Conservation (phyloP, 2,797 vertebrate species). For the Pseudomugil gertrudae region DNA sequence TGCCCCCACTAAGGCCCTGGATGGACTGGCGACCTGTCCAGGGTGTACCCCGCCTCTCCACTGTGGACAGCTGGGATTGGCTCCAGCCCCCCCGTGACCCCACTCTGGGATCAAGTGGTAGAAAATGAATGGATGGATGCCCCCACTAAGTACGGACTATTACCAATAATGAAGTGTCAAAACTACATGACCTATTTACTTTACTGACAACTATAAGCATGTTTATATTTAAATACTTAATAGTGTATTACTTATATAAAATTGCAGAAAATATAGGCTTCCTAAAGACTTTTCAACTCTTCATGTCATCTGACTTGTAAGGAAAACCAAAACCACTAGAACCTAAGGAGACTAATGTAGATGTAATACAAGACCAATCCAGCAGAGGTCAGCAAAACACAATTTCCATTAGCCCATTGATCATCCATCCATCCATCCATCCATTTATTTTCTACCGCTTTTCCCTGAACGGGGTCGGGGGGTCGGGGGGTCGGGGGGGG, state of each 20-base stretch:
- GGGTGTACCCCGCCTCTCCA: no score
- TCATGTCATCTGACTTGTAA: background rate
- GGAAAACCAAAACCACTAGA: background rate
- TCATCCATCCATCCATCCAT: no score
- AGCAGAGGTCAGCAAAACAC: slow-evolving; percentile 61
- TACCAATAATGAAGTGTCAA: background rate
- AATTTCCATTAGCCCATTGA: slow-evolving; percentile 33
- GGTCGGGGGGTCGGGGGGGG: no score
- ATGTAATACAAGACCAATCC: slow-evolving; percentile 30
- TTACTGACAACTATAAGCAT: background rate
- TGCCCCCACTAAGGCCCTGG: no score
- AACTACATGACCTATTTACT: background rate
- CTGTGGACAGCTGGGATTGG: no score
- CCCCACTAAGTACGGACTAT: no score
- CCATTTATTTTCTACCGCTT: no score
- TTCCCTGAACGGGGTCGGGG: no score
- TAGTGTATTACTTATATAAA: background rate
- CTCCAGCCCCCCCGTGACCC: no score
- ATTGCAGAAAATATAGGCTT: background rate
- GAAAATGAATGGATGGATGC: no score
- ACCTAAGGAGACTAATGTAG: background rate
- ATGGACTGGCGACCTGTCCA: no score
- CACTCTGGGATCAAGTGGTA: no score
- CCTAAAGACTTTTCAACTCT: background rate
- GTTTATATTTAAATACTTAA: background rate